Percentiles rank a stretch among this genome's conserved stretches.
These are phyloP conservation scores for Epinotia ramella DNA, from an alignment of 2,888 invertebrate species.

Conservation along the genomic window DNA sequence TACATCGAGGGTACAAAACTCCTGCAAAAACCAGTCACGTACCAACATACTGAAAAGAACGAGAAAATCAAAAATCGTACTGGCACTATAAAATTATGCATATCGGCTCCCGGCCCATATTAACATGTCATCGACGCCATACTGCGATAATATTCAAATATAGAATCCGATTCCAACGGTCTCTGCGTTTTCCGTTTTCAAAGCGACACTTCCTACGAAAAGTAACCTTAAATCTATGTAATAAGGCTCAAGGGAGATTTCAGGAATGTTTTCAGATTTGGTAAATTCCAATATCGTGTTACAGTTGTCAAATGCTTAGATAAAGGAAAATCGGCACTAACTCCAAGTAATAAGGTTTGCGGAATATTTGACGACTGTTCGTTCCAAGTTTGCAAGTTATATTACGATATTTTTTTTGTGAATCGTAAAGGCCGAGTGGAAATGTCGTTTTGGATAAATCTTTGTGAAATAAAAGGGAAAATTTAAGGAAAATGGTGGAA, in stretches of 20 bases:
- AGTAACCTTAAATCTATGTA: background rate
- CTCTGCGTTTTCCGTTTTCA: conserved; percentile 22
- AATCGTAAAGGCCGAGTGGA: conserved; percentile 38
- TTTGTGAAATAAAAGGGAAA: conserved; percentile 36
- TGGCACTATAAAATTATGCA: conserved; percentile 45
- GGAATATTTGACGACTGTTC: conserved; percentile 6
- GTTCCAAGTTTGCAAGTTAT: conserved; percentile 20
- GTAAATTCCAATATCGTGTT: conserved; percentile 23
- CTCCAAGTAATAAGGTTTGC: conserved; percentile 15
- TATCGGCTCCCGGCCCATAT: conserved; percentile 44
- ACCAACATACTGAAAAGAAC: conserved; percentile 40
- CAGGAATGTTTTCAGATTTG: conserved; percentile 3
- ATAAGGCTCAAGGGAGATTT: conserved; percentile 5
- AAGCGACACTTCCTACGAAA: conserved; percentile 19
- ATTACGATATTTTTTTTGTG: conserved; percentile 34
- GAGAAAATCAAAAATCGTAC: conserved; percentile 46
- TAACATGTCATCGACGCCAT: conserved; percentile 47
- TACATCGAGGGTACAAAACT: background rate
- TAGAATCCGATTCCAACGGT: conserved; percentile 40
- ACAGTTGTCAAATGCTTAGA: conserved; percentile 36
- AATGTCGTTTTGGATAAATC: conserved; percentile 44
- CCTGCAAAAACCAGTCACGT: conserved; percentile 30
- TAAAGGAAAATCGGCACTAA: conserved; percentile 36
- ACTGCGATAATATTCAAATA: conserved; percentile 46
- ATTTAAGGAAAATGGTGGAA: conserved; percentile 30